A percentile compares a stretch with the other conserved stretches of the same genome.
phyloP scores from a whole-genome alignment of 2,113 vertebrate species.

The zebrafish (Danio rerio) region GRCz12tu NC_133195.1:31024001-31024500 shows the following conservation, averaged over 20 bases:
- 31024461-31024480: neutral
- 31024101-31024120: conserved; percentile 65
- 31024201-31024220: conserved; percentile 36
- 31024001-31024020: conserved; percentile 36
- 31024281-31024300: conserved; percentile 36
- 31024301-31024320: conserved; percentile 2
- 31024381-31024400: neutral
- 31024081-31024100: neutral
- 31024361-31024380: conserved; percentile 14
- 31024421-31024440: neutral
- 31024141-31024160: conserved; percentile 45
- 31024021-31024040: conserved; percentile 49
- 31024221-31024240: conserved; percentile 31
- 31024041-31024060: conserved; percentile 33
- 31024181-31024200: conserved; percentile 23
- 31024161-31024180: conserved; percentile 25
- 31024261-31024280: conserved; percentile 37
- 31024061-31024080: conserved; percentile 45
- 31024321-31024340: conserved; percentile 15
- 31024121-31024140: conserved; percentile 61
- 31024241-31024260: conserved; percentile 37
- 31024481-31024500: neutral
- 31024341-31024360: conserved; percentile 2
- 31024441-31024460: conserved; percentile 9
- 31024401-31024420: neutral